These are phyloP conservation scores for Mallotus villosus DNA, from an alignment of 2,797 vertebrate species.

Conservation along the genomic window DNA sequence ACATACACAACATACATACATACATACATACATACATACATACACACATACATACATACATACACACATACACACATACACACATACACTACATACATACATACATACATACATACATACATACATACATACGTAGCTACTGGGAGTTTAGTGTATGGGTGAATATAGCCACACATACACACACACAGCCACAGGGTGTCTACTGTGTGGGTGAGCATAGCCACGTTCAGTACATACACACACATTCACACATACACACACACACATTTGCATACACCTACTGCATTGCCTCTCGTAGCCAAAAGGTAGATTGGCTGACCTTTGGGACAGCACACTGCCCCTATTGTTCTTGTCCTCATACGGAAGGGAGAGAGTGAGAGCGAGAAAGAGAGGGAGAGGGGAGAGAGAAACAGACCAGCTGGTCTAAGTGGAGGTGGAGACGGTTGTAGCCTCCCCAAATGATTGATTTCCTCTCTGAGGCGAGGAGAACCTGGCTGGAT, in stretches of 20 bases:
- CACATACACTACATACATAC: no score
- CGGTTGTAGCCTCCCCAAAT: conserved; percentile 42
- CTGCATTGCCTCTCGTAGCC: background rate
- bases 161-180: no score
- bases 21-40: conserved; percentile 18
- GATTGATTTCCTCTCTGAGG: conserved; percentile 65
- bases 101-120: conserved; percentile 12
- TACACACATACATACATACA: no score
- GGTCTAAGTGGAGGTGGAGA: conserved; percentile 54
- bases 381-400: background rate
- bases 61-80: conserved; percentile 19
- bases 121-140: background rate
- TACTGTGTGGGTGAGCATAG: no score
- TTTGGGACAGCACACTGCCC: background rate
- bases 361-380: background rate
- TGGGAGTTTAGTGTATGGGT: background rate
- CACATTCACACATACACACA: conserved; percentile 29
- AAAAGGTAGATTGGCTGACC: conserved; percentile 27
- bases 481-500: background rate
- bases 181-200: no score
- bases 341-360: background rate
- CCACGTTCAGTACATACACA: conserved; percentile 2
- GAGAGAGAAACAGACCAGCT: conserved; percentile 30
- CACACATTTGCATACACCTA: conserved; percentile 3
- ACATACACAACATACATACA: background rate